Base-by-base conservation (phyloP, 2,888 invertebrate species). In the Xylocampa areola region DNA sequence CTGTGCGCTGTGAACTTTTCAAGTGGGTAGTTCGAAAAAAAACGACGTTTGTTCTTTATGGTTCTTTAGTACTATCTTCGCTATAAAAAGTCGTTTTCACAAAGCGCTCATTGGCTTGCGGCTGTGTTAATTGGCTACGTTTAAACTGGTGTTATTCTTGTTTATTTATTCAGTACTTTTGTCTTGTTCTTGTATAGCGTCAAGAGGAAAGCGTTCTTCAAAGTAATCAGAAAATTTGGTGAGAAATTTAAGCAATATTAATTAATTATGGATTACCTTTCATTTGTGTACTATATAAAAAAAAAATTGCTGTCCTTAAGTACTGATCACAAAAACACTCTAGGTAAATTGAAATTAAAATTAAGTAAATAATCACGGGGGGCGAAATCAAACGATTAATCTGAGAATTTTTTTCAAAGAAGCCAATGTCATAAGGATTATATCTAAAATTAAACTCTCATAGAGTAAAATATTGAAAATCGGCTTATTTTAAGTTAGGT, bases 21-120 rank as follows among this genome's bases (percentile, higher is more conserved):
- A 64, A 74, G 69, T 66, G 54, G 69, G 51, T 48, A 64, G 45
- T 60, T 69, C n/a, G n/a, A n/a, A n/a, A 40, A 51, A 68, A 73
- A 65, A 62, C 49, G 50, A 52, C 59, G 11, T 13, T 14, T 51
- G 54, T 65, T 51, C 39, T 62, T 55, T 63, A 5, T 27, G 40
- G 44, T 52, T 72, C 62, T 59, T 73, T 43, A 45, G 41, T 41
- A 23, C 57, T 63, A 48, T 67, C 72, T 75, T 59, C 25, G 44
- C 43, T 58, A 44, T 62, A 68, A 68, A 67, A 68, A 52, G 49
- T 54, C 45, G 57, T 57, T 67, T 67, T 37, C 45, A 62, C 68
- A 65, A 63, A 72, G 68, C 73, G 41, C 50, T 76, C 68, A 73
- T 73, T 76, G 73, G 65, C 76, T 58, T 54, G 68, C 52, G 73